phyloP scores from a whole-genome alignment of 2,888 invertebrate species.

The Andrena camellia region DNA sequence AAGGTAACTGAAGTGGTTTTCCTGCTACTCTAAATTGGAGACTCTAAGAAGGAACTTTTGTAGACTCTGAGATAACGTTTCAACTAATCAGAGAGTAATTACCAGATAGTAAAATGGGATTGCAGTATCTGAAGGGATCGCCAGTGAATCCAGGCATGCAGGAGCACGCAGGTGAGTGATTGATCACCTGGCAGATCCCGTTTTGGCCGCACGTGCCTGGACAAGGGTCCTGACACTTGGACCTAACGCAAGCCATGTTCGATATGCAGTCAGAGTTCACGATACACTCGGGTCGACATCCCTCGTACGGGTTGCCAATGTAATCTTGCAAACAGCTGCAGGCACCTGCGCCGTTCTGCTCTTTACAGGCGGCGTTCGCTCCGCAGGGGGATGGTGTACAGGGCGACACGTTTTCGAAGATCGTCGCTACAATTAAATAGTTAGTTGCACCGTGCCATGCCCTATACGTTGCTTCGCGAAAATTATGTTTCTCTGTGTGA shows the following conservation, averaged over 20 bases:
- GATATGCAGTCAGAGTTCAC: constrained; percentile 85
- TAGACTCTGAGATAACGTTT: too few relatives aligned
- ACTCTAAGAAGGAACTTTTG: neutral
- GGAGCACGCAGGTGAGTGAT: constrained; percentile 92
- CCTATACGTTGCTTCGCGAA: neutral
- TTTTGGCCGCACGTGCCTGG: constrained; percentile 86
- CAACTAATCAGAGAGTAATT: constrained; percentile 65
- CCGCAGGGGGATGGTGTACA: constrained; percentile 91
- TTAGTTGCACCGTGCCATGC: too few relatives aligned
- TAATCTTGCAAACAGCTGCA: constrained; percentile 92
- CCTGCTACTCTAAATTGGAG: constrained; percentile 28
- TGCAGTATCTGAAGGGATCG: constrained; percentile 89
- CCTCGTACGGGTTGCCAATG: constrained; percentile 89
- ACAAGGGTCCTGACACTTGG: constrained; percentile 86
- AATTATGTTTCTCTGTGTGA: neutral
- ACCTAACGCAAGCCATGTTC: constrained; percentile 85
- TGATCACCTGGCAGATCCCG: constrained; percentile 90
- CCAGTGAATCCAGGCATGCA: constrained; percentile 88
- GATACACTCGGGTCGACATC: constrained; percentile 85
- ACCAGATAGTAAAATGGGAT: constrained; percentile 81
- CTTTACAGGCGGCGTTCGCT: constrained; percentile 91
- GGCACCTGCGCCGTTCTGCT: constrained; percentile 90
- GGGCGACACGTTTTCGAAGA: constrained; percentile 84
- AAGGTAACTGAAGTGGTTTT: neutral
- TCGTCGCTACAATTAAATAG: constrained; percentile 63